A percentile compares a stretch with the other conserved stretches of the same genome.
phyloP scores from a whole-genome alignment of 1,140 invertebrate species.

The Lordiphosa collinella region DNA sequence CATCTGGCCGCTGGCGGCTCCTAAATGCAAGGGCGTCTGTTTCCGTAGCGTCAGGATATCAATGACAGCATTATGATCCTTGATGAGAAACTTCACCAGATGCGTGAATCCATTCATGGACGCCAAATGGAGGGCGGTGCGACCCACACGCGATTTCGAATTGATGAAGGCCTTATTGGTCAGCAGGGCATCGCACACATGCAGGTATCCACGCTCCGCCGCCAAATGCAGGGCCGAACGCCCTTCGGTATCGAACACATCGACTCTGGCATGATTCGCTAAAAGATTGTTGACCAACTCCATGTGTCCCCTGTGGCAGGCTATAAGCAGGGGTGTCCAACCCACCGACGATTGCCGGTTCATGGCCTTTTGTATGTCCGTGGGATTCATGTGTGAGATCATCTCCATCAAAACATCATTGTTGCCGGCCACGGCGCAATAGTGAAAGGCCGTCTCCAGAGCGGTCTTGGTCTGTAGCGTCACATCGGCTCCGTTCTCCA shows the following conservation, averaged over 20 bases:
- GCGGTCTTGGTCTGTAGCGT: constrained; percentile 90
- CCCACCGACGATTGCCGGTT: constrained; percentile 95
- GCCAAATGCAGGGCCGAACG: constrained; percentile 97
- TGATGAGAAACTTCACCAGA: constrained; percentile 92
- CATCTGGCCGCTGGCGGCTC: constrained; percentile 95
- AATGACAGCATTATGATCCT: constrained; percentile 95
- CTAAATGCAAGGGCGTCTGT: constrained; percentile 93
- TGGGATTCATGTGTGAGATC: constrained; percentile 91
- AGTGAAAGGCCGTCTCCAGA: constrained; percentile 96
- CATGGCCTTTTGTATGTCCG: constrained; percentile 93
- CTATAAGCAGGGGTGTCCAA: constrained; percentile 97
- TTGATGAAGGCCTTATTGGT: constrained; percentile 99
- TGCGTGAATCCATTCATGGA: constrained; percentile 97
- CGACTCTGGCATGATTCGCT: constrained; percentile 95
- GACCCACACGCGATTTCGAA: constrained; percentile 92
- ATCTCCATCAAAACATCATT: constrained; percentile 97
- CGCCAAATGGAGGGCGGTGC: constrained; percentile 92
- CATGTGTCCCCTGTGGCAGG: constrained; percentile 89
- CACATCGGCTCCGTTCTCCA: constrained; percentile 94
- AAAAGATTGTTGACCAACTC: constrained; percentile 92
- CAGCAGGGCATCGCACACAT: constrained; percentile 96
- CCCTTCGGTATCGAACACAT: constrained; percentile 98
- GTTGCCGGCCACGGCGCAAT: constrained; percentile 96
- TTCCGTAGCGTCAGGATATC: constrained; percentile 96
- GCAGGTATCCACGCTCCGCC: constrained; percentile 94